Conservation (phyloP, 2,888 invertebrate species). For the Andricus quercusramuli region DNA sequence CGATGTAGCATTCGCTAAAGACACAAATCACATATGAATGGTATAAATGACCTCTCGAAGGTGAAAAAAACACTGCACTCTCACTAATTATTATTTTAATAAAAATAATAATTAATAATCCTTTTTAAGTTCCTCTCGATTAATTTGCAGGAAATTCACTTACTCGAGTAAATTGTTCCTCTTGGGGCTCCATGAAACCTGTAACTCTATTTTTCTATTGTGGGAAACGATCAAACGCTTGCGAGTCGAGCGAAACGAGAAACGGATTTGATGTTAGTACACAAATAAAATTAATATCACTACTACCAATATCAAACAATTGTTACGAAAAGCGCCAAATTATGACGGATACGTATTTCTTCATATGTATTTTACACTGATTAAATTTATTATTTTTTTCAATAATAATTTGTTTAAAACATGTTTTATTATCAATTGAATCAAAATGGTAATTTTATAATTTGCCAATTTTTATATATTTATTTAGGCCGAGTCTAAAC, state of each 20-base stretch:
- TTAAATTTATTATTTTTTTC: too few species aligned
- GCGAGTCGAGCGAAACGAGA: background rate
- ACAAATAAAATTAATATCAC: background rate
- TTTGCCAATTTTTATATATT: too few species aligned
- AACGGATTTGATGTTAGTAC: background rate
- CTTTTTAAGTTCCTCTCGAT: background rate
- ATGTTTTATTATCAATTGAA: too few species aligned
- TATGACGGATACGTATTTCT: background rate
- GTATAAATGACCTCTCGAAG: constrained; percentile 26
- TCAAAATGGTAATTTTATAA: too few species aligned
- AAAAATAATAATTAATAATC: background rate
- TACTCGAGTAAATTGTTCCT: constrained; percentile 32
- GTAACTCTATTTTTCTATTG: background rate
- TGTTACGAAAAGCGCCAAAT: background rate
- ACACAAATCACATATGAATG: background rate
- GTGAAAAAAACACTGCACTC: background rate
- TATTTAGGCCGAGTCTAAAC: too few species aligned
- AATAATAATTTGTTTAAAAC: too few species aligned
- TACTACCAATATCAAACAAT: background rate
- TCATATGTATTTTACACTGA: too few species aligned
- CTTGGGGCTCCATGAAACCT: constrained; percentile 1
- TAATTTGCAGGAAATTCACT: constrained; percentile 20
- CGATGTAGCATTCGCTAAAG: constrained; percentile 25
- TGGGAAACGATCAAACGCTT: background rate
- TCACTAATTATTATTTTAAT: background rate